Evolutionary conservation across 2,113 vertebrate species (phyloP).

Genomic region (Brachirus orientalis): DNA sequence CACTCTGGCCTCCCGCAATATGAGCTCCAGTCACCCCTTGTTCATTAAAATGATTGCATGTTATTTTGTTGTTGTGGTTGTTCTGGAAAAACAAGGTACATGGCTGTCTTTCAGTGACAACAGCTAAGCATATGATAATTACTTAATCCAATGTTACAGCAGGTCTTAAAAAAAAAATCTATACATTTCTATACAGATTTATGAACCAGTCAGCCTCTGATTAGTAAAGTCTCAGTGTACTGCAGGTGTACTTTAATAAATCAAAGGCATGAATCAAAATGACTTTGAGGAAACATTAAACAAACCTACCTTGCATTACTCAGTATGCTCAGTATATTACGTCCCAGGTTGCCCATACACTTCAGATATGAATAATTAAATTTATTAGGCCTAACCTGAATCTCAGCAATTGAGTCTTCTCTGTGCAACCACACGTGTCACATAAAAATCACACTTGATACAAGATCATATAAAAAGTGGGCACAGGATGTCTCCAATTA

Average conservation of each 20-base stretch:
- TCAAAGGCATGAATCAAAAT: conserved; percentile 42
- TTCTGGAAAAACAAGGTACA: too few relatives aligned
- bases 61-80: conserved; percentile 43
- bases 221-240: conserved; percentile 1
- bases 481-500: conserved; percentile 40
- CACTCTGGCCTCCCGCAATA: conserved; percentile 63
- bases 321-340: conserved; percentile 36
- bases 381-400: conserved; percentile 58
- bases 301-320: conserved; percentile 14
- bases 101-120: conserved; percentile 19
- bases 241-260: conserved; percentile 20
- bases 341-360: conserved; percentile 26
- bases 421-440: conserved; percentile 40
- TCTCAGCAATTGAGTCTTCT: conserved; percentile 31
- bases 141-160: background rate
- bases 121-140: conserved; percentile 20
- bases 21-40: conserved; percentile 55
- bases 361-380: conserved; percentile 65
- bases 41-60: conserved; percentile 48
- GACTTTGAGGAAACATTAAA: conserved; percentile 29
- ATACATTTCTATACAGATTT: conserved; percentile 10
- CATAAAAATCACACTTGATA: conserved; percentile 59
- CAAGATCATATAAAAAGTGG: conserved; percentile 35
- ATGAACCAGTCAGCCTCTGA: conserved; percentile 14
- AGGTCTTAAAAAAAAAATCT: conserved; percentile 2